Conservation (phyloP, 2,113 vertebrate genomes). For the Jacana jacana region DNA sequence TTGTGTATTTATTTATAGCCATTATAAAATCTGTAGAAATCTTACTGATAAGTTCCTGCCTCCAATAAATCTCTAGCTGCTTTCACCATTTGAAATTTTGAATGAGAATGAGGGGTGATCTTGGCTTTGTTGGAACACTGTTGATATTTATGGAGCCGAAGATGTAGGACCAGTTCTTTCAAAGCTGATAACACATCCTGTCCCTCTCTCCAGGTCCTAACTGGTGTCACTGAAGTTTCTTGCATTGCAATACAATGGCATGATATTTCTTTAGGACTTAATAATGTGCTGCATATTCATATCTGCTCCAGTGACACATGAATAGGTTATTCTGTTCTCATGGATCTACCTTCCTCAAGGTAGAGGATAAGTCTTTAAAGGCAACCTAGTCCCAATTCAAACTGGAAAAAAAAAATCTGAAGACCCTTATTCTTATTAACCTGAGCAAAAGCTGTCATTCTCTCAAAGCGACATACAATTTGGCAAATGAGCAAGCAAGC, state of each 20-base stretch:
- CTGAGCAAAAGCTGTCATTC: background rate
- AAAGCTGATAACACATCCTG: background rate
- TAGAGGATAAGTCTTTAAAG: background rate
- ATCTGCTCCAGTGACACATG: background rate
- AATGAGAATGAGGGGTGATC: background rate
- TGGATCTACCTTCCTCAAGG: background rate
- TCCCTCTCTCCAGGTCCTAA: background rate
- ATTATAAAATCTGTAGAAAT: background rate
- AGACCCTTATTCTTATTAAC: background rate
- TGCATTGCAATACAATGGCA: background rate
- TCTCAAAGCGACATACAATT: background rate
- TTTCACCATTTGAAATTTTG: background rate
- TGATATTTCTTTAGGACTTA: background rate
- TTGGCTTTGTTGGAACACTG: background rate
- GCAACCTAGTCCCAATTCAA: background rate
- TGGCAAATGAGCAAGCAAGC: background rate
- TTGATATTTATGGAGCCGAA: background rate
- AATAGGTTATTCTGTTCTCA: background rate
- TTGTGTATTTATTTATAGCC: background rate
- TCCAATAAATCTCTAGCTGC: background rate
- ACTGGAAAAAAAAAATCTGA: background rate
- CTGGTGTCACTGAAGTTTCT: background rate
- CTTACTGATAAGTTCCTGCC: background rate
- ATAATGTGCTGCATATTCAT: background rate
- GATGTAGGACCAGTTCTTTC: background rate